Conservation (phyloP, 1,140 invertebrate genomes). For the Leptoteleia sp. region DNA sequence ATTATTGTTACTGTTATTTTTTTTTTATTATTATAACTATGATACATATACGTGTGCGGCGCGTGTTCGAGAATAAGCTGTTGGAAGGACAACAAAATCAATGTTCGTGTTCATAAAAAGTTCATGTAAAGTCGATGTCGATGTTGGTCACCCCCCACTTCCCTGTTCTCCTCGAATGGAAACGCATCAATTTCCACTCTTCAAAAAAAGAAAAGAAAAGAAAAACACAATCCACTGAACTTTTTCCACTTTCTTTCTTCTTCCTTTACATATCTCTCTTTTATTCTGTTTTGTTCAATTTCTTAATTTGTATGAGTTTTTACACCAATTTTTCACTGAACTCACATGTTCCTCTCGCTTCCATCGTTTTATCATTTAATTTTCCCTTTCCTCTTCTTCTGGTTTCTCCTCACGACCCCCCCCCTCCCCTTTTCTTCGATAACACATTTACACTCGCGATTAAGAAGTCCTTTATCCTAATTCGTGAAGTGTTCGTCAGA, state of each 20-base stretch:
- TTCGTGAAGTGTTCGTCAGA: constrained; percentile 56
- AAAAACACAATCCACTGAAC: constrained; percentile 19
- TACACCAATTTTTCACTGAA: not conserved
- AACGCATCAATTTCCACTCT: no score
- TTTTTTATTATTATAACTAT: constrained; percentile 63
- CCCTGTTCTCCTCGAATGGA: not conserved
- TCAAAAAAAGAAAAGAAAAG: no score
- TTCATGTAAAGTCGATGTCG: constrained; percentile 45
- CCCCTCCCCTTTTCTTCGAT: constrained; percentile 25
- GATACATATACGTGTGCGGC: constrained; percentile 58
- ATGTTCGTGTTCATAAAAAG: constrained; percentile 49
- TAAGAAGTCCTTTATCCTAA: constrained; percentile 58
- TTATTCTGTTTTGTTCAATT: constrained; percentile 16
- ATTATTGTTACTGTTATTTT: constrained; percentile 64
- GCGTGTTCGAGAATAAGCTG: constrained; percentile 62
- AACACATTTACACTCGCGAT: constrained; percentile 63
- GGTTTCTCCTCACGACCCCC: no score
- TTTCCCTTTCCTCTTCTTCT: not conserved
- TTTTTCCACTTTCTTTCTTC: constrained; percentile 16
- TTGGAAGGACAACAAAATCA: constrained; percentile 61
- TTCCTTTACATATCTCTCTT: no score
- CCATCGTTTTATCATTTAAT: not conserved
- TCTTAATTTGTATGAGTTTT: constrained; percentile 26
- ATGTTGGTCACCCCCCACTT: constrained; percentile 3
- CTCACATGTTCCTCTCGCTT: constrained; percentile 8